These are phyloP conservation scores for Bostrychus sinensis DNA, from an alignment of 2,113 vertebrate genomes.

Conservation along the genomic window DNA sequence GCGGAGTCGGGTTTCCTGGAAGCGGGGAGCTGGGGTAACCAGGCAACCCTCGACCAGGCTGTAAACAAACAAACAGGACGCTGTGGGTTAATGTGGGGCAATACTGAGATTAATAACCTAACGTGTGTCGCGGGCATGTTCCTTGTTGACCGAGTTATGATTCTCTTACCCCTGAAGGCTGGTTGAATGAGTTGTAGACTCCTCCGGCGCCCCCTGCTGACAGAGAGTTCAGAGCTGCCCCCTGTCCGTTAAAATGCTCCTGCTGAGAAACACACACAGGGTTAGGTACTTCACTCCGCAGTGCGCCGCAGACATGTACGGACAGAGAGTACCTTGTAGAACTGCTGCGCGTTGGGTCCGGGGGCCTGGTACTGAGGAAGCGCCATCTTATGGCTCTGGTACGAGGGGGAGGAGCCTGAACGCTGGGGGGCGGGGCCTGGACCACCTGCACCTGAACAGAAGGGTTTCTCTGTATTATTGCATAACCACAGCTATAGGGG, in stretches of 20 bases:
- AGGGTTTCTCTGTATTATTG: no score
- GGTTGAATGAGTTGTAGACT: conserved; percentile 81
- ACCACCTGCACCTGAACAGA: conserved; percentile 53
- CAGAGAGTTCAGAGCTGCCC: conserved; percentile 64
- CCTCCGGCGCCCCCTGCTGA: conserved; percentile 57
- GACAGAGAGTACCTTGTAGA: conserved; percentile 85
- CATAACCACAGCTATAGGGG: no score
- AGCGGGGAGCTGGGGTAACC: conserved; percentile 91
- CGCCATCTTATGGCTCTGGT: conserved; percentile 85
- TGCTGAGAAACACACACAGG: conserved; percentile 55
- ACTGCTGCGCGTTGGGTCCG: conserved; percentile 74
- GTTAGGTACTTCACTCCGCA: no score
- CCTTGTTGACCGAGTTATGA: no score
- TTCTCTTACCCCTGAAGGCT: conserved; percentile 79
- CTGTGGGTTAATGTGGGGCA: no score
- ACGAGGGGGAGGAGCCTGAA: conserved; percentile 85
- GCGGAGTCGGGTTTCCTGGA: conserved; percentile 89
- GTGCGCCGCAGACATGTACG: background rate
- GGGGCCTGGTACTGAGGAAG: conserved; percentile 83
- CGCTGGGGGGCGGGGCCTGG: conserved; percentile 80
- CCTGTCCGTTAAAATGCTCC: conserved; percentile 89
- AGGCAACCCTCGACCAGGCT: conserved; percentile 86
- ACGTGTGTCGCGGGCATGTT: no score
- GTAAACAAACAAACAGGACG: conserved; percentile 10
- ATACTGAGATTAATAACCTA: no score